These are phyloP conservation scores for Columba guinea DNA, from an alignment of 2,797 vertebrate genomes.

Conservation along the genomic window DNA sequence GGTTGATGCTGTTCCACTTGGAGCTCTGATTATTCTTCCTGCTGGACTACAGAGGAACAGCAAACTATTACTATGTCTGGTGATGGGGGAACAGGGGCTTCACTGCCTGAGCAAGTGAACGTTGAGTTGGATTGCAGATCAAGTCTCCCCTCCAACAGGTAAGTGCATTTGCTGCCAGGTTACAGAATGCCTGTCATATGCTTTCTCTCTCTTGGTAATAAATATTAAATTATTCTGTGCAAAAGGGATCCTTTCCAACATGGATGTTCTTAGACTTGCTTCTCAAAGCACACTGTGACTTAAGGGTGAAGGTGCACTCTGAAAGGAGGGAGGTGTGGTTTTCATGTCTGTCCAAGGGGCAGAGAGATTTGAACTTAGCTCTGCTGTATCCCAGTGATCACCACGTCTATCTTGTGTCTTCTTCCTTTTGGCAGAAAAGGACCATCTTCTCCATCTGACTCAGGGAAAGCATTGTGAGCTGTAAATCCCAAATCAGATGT, in stretches of 20 bases:
- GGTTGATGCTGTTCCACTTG: not conserved
- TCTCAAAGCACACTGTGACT: not conserved
- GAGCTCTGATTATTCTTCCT: constrained; percentile 9
- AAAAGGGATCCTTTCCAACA: not conserved
- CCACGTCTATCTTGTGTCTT: not conserved
- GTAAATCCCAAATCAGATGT: not conserved
- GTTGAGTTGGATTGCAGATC: not conserved
- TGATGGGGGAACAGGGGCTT: not conserved
- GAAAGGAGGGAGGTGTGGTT: not conserved
- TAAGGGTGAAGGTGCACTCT: not conserved
- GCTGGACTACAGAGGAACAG: not conserved
- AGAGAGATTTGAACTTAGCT: not conserved
- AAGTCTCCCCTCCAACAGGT: not conserved
- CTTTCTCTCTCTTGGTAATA: not conserved
- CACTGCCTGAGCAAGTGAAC: not conserved
- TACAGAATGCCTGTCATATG: not conserved
- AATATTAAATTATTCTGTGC: not conserved
- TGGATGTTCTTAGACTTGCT: not conserved
- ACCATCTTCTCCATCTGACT: not conserved
- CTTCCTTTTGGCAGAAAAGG: not conserved
- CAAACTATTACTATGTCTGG: not conserved
- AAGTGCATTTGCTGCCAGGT: not conserved
- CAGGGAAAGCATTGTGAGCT: not conserved
- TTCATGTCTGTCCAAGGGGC: not conserved
- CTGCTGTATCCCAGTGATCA: not conserved